Percentiles rank a stretch among this genome's conserved stretches.
Conservation (phyloP, 2,888 invertebrate species). For the Merodon equestris region DNA sequence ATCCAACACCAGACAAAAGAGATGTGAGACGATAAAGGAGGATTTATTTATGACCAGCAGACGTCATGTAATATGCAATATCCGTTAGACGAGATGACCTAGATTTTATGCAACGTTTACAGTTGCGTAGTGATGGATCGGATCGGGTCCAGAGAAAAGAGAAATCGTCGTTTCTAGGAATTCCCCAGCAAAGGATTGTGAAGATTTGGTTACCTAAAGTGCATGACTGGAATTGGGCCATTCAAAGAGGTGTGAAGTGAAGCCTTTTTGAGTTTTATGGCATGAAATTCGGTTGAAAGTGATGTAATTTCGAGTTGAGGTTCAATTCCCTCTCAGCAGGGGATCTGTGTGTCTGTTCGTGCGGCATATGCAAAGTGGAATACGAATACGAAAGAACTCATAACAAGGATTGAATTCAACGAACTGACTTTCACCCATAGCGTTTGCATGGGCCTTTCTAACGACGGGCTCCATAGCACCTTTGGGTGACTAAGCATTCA, state of each 20-base stretch:
- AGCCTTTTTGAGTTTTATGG: slow-evolving; percentile 4
- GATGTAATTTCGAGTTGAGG: slow-evolving; percentile 20
- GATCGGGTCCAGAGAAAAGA: slow-evolving; percentile 14
- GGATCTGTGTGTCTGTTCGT: not conserved
- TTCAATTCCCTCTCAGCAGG: not conserved
- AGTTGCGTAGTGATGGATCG: not conserved
- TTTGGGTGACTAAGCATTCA: too few relatives aligned
- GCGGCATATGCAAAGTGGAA: slow-evolving; percentile 37
- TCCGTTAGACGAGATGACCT: slow-evolving; percentile 57
- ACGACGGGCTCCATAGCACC: too few relatives aligned
- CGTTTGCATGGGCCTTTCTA: too few relatives aligned
- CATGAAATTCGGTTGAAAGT: slow-evolving; percentile 5
- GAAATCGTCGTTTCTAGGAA: slow-evolving; percentile 41
- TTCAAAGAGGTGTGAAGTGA: slow-evolving; percentile 42
- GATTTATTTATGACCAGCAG: slow-evolving; percentile 47
- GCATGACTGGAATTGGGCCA: not conserved
- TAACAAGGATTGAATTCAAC: too few relatives aligned
- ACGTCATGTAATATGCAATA: slow-evolving; percentile 53
- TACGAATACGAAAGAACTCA: not conserved
- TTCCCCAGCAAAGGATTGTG: slow-evolving; percentile 35
- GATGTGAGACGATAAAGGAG: slow-evolving; percentile 11
- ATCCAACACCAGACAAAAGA: not conserved
- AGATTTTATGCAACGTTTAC: slow-evolving; percentile 50
- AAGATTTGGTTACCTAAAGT: slow-evolving; percentile 21
- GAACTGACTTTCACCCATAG: too few relatives aligned